A percentile compares a stretch with the other conserved stretches of the same genome.
Evolutionary conservation across 2,888 invertebrate genomes (phyloP).

Genomic region (Conistra vaccinii): DNA sequence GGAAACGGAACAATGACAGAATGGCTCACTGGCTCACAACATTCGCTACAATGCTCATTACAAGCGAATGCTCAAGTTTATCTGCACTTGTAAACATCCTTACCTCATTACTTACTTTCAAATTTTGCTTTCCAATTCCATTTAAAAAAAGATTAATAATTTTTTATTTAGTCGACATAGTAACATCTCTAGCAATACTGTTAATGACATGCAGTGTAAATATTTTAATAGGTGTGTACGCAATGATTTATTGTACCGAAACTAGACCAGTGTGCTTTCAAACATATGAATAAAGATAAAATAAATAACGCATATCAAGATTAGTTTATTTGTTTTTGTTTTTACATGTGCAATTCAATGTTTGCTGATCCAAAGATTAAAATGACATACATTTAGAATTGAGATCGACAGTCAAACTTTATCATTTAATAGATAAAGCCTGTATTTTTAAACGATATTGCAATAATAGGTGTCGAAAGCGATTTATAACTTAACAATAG

Average conservation of each 20-base stretch:
- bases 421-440: constrained; percentile 55
- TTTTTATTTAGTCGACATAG: background rate
- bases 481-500: constrained; percentile 67
- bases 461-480: constrained; percentile 67
- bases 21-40: no score
- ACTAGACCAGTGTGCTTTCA: constrained; percentile 57
- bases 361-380: constrained; percentile 65
- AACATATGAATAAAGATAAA: constrained; percentile 56
- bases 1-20: no score
- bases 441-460: constrained; percentile 61
- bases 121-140: background rate
- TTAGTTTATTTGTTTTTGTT: constrained; percentile 61
- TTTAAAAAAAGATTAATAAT: background rate
- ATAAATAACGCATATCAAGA: constrained; percentile 66
- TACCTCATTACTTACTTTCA: background rate
- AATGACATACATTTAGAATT: constrained; percentile 48
- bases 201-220: constrained; percentile 71
- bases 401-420: constrained; percentile 44
- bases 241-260: constrained; percentile 69
- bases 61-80: no score
- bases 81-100: no score
- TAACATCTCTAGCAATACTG: constrained; percentile 45
- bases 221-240: constrained; percentile 70
- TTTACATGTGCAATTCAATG: constrained; percentile 55
- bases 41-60: no score